phyloP scores from a whole-genome alignment of 1,140 invertebrate species.

The Meloidogyne floridensis region DNA sequence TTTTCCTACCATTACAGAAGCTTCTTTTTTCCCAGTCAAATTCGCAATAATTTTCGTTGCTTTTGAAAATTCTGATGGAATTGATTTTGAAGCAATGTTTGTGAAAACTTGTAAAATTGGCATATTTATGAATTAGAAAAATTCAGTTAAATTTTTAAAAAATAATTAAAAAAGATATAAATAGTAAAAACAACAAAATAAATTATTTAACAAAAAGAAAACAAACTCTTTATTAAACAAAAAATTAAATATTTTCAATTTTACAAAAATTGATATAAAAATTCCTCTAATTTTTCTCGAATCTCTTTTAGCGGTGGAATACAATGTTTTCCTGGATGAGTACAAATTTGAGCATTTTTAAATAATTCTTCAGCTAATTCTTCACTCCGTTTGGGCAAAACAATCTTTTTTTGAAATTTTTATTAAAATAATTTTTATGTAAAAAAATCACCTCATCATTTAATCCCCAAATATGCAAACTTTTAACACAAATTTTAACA shows the following conservation, averaged over 20 bases:
- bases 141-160: too few relatives aligned
- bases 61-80: not conserved
- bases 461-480: constrained; percentile 34
- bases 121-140: not conserved
- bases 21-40: not conserved
- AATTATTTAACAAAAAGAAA: too few relatives aligned
- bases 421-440: not conserved
- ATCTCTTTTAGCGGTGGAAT: constrained; percentile 21
- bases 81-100: not conserved
- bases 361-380: constrained; percentile 20
- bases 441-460: constrained; percentile 14
- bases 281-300: constrained; percentile 18
- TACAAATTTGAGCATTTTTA: constrained; percentile 6
- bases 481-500: constrained; percentile 24
- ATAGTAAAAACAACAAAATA: too few relatives aligned
- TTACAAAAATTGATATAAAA: constrained; percentile 7
- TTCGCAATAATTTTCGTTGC: not conserved
- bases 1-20: not conserved
- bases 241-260: not conserved
- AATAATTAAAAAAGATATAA: too few relatives aligned
- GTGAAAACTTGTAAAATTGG: not conserved
- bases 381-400: constrained; percentile 13
- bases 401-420: constrained; percentile 27
- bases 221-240: too few relatives aligned
- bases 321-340: constrained; percentile 29